Evolutionary conservation across 1,140 invertebrate genomes (phyloP), one percentile per base, ranked within the genome.

Genomic region (Lysiphlebus fabarum): DNA sequence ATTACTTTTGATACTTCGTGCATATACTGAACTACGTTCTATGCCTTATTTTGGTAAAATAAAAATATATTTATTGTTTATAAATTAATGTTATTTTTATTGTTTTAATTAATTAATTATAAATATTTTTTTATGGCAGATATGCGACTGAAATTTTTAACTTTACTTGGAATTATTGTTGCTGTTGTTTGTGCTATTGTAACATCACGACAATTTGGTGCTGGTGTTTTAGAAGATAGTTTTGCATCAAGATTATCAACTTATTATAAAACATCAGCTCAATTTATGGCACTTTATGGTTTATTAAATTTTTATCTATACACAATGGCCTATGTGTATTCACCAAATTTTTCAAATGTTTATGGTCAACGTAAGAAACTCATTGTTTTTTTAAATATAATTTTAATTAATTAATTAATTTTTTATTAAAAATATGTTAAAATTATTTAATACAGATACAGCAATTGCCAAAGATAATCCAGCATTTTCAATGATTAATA

Each of bases 271-370:
- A 96, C 90, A 61, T 96, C 93, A 1, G 92, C 90, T 4, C 91
- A 96, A 68, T 97, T 96, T 79, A 94, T 97, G 87, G 89, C 92
- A 5, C 90, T 96, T 65, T 98, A 97, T 76, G 92, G 93, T n/a
- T 82, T 97, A 34, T 81, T 96, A 3, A 98, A 98, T 81, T 93
- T 96, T 74, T 96, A 96, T 74, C 74, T 97, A 43, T 96, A 92
- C 73, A 90, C 90, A 1, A 92, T 97, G 88, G 92, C 93, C 3
- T 97, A 95, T 77, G 91, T 97, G 6, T 98, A 97, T 75, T 92
- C 95, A 0, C 94, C 95, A 0, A 87, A 87, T 9, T 83, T 84
- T 56, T 89, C 88, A 67, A 87, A 90, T 65, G 81, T 88, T 42
- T 91, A 93, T 77, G 91, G 92, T 87, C 84, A 87, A 81, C 82